These are phyloP conservation scores for Poeciliopsis presidionis DNA, from an alignment of 2,797 vertebrate genomes.

Conservation along the genomic window DNA sequence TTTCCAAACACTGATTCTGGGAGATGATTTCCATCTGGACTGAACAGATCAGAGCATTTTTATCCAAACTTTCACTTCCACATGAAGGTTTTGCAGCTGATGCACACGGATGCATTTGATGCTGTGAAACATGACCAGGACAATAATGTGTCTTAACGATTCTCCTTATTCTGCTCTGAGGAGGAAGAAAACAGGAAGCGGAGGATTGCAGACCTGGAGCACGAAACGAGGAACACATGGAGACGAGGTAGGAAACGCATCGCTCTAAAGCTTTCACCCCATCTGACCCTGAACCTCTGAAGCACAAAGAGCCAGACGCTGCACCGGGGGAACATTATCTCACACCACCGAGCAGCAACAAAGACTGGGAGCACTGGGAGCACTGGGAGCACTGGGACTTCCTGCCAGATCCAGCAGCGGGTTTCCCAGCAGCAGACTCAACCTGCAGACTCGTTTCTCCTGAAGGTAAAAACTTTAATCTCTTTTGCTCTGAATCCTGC, in stretches of 20 bases:
- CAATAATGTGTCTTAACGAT: no score
- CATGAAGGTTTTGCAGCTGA: neutral
- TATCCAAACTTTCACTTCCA: neutral
- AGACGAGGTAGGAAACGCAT: neutral
- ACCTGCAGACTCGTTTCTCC: neutral
- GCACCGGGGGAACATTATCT: conserved; percentile 24
- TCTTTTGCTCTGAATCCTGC: neutral
- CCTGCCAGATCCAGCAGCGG: neutral
- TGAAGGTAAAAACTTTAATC: conserved; percentile 4
- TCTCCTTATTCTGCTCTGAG: no score
- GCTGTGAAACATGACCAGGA: neutral
- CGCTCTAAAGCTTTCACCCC: neutral
- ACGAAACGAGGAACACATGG: neutral
- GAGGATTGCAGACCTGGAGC: neutral
- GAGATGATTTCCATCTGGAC: neutral
- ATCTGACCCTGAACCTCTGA: neutral
- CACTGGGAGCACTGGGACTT: neutral
- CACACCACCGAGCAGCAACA: conserved; percentile 39
- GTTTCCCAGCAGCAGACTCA: neutral
- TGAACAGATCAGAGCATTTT: neutral
- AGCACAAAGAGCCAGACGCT: neutral
- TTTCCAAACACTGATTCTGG: neutral
- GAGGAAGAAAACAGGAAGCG: neutral
- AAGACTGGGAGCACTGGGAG: conserved; percentile 5
- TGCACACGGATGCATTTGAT: neutral